Conservation (phyloP, 2,888 invertebrate genomes). For the Glyphotaelius pellucidus region DNA sequence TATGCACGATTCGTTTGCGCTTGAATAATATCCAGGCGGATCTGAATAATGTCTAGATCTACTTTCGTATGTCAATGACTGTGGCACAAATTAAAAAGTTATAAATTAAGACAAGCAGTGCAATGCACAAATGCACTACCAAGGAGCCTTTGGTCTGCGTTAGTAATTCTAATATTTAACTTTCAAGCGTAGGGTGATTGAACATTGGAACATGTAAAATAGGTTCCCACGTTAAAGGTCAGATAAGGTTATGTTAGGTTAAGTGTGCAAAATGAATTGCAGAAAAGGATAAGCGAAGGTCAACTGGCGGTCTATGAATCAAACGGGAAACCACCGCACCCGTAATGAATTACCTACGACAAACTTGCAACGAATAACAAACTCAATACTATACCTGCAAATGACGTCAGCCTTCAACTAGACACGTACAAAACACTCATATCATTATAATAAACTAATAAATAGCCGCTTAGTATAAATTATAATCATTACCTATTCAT, state of each 20-base stretch:
- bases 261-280: neutral
- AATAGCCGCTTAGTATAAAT: neutral
- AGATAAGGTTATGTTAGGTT: neutral
- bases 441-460: neutral
- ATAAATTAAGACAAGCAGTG: too few relatives aligned
- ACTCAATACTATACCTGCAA: neutral
- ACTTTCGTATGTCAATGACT: too few relatives aligned
- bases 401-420: neutral
- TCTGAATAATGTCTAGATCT: too few relatives aligned
- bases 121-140: too few relatives aligned
- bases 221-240: neutral
- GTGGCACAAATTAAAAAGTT: too few relatives aligned
- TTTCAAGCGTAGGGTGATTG: neutral
- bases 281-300: neutral
- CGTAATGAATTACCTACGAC: neutral
- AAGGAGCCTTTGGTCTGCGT: too few relatives aligned
- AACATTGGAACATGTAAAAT: neutral
- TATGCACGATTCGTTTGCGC: too few relatives aligned
- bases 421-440: neutral
- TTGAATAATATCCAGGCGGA: too few relatives aligned
- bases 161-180: neutral
- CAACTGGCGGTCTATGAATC: neutral
- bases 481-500: neutral
- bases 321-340: neutral
- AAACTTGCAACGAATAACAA: slow-evolving; percentile 2